A percentile compares a stretch with the other conserved stretches of the same genome.
phyloP scores from a whole-genome alignment of 53 echinoderm and acorn worm genomes.

The Apostichopus leukothele region DNA sequence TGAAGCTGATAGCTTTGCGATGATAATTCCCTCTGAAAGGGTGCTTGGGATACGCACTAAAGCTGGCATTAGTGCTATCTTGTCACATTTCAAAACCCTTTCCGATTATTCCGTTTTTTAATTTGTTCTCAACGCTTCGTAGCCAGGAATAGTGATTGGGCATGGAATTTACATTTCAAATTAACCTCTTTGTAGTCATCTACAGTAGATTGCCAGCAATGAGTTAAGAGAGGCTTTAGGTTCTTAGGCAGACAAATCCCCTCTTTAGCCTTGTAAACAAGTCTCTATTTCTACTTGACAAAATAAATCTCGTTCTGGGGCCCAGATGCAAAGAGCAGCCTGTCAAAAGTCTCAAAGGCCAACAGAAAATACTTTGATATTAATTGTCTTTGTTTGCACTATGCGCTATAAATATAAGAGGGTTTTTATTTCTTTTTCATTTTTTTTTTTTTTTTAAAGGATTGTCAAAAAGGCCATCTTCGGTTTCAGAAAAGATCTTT shows the following conservation, averaged over 20 bases:
- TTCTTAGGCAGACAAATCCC: constrained; percentile 11
- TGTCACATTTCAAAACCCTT: background rate
- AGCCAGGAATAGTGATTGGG: background rate
- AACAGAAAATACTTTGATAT: background rate
- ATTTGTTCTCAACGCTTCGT: constrained; percentile 1
- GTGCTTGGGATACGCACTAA: background rate
- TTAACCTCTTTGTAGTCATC: constrained; percentile 6
- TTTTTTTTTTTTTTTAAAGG: background rate
- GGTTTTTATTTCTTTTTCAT: background rate
- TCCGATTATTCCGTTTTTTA: constrained; percentile 6
- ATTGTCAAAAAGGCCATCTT: too few relatives aligned
- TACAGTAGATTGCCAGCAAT: constrained; percentile 1
- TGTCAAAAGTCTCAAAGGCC: background rate
- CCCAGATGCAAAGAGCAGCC: background rate
- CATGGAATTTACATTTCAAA: constrained; percentile 4
- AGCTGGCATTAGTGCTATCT: background rate
- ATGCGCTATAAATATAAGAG: background rate
- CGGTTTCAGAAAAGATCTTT: too few relatives aligned
- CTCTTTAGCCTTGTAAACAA: constrained; percentile 7
- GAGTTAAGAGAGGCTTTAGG: background rate
- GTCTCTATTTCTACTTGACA: constrained; percentile 10
- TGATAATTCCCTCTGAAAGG: background rate
- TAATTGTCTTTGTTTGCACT: background rate
- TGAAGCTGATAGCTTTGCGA: constrained; percentile 5
- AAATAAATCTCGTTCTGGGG: constrained; percentile 8